phyloP scores from a whole-genome alignment of 2,113 vertebrate species.

The Syngnathoides biaculeatus region DNA sequence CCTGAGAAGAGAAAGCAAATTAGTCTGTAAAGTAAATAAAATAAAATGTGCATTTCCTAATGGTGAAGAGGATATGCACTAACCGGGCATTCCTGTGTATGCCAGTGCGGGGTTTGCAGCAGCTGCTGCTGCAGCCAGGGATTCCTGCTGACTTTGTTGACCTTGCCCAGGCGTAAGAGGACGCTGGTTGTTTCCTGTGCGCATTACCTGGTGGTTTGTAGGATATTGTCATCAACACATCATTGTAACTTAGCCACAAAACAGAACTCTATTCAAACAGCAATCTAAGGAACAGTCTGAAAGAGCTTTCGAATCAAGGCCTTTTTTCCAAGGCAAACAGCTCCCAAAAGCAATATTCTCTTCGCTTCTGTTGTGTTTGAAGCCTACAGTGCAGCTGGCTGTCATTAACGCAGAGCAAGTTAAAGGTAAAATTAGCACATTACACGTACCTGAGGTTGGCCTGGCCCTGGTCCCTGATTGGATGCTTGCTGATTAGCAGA shows the following conservation, averaged over 20 bases:
- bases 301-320: not conserved
- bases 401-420: not conserved
- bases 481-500: constrained; percentile 86
- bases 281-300: not conserved
- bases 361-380: not conserved
- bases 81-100: constrained; percentile 94
- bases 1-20: constrained; percentile 61
- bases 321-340: not conserved
- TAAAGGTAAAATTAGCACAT: not conserved
- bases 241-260: not conserved
- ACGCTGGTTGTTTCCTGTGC: constrained; percentile 86
- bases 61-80: not conserved
- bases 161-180: constrained; percentile 92
- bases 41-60: not conserved
- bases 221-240: not conserved
- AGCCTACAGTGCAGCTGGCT: no score
- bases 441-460: constrained; percentile 84
- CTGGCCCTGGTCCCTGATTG: constrained; percentile 85
- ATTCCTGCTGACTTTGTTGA: constrained; percentile 93
- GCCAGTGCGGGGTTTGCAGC: constrained; percentile 91
- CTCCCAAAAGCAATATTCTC: not conserved
- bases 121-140: constrained; percentile 80
- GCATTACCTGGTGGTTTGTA: constrained; percentile 81
- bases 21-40: not conserved
- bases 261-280: not conserved